These are phyloP conservation scores for Salvator merianae DNA, from an alignment of 2,113 vertebrate genomes.

Conservation along the genomic window DNA sequence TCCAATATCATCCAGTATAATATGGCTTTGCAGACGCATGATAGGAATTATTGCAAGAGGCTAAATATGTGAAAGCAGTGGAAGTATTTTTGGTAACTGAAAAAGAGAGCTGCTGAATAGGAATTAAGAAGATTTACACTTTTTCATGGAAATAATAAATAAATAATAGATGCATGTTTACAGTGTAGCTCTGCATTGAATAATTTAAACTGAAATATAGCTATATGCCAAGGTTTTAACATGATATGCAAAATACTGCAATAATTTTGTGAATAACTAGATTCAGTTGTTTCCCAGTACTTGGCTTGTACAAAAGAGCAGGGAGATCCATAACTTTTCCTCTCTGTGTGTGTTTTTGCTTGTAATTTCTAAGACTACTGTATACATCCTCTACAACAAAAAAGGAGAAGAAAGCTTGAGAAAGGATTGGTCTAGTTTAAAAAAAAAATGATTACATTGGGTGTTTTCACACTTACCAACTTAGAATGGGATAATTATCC, in stretches of 20 bases:
- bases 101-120: neutral
- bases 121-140: neutral
- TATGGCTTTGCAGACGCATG: neutral
- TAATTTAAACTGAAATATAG: slow-evolving; percentile 13
- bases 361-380: no score
- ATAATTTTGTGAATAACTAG: neutral
- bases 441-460: no score
- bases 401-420: no score
- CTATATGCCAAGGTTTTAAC: neutral
- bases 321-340: neutral
- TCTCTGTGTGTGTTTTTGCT: no score
- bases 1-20: neutral
- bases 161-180: neutral
- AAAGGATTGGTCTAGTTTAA: no score
- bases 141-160: neutral
- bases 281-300: neutral
- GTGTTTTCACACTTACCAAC: no score
- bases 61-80: neutral
- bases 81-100: neutral
- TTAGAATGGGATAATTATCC: no score
- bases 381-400: no score
- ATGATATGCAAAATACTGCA: neutral
- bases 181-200: neutral
- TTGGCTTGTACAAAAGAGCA: neutral
- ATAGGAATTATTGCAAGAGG: neutral